These are phyloP conservation scores for Lepidonotus clava DNA, from an alignment of 2,888 invertebrate species.

Conservation along the genomic window DNA sequence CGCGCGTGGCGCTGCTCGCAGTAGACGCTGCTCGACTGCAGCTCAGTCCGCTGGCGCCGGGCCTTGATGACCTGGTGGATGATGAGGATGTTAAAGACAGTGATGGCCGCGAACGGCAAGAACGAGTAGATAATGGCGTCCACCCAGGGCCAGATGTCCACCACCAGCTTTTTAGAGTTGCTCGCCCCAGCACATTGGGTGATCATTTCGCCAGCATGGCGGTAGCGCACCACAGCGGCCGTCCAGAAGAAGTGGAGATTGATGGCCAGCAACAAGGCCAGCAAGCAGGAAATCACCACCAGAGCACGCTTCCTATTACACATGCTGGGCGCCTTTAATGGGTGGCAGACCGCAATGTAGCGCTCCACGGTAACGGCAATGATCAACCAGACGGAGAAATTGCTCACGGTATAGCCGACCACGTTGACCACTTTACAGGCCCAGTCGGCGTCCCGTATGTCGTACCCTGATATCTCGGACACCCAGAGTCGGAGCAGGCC, in stretches of 20 bases:
- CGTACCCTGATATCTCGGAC: constrained; percentile 69
- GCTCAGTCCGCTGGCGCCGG: constrained; percentile 55
- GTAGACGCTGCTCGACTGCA: constrained; percentile 48
- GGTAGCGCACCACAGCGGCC: constrained; percentile 49
- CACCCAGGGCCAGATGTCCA: constrained; percentile 74
- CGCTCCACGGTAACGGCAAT: constrained; percentile 78
- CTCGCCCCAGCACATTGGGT: constrained; percentile 56
- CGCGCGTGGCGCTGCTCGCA: neutral
- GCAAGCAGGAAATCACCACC: constrained; percentile 67
- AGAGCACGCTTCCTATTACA: constrained; percentile 72
- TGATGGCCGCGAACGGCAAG: constrained; percentile 73
- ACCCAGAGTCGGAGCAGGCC: constrained; percentile 75
- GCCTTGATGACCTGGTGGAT: constrained; percentile 71
- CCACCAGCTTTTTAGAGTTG: constrained; percentile 62
- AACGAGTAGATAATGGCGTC: constrained; percentile 76
- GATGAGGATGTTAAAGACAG: constrained; percentile 74
- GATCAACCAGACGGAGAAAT: constrained; percentile 78
- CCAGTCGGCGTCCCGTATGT: constrained; percentile 69
- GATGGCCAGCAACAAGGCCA: constrained; percentile 69
- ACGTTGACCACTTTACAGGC: constrained; percentile 72
- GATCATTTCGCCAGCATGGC: constrained; percentile 10
- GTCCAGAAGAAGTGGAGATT: constrained; percentile 77
- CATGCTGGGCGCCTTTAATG: constrained; percentile 71
- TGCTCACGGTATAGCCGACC: constrained; percentile 71
- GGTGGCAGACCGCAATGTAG: constrained; percentile 75